Evolutionary conservation across 2,888 invertebrate species (phyloP).

Genomic region (Strigamia crassipes): DNA sequence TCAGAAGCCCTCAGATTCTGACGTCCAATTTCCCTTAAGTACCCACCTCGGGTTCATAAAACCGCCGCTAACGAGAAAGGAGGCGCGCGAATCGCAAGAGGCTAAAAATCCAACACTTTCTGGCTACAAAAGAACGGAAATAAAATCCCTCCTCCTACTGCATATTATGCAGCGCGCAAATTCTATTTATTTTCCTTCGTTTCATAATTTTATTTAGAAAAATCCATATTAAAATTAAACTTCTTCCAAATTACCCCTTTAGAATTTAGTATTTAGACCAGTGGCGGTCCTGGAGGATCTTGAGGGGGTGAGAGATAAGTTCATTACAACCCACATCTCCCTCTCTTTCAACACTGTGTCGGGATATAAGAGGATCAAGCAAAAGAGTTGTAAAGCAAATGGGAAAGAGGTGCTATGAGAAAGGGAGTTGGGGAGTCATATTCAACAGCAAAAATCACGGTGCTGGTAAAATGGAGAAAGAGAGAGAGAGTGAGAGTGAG

Average conservation of each 20-base stretch:
- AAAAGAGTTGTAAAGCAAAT: constrained; percentile 25
- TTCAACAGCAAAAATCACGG: constrained; percentile 19
- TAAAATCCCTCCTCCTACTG: constrained; percentile 1
- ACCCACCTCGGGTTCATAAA: constrained; percentile 45
- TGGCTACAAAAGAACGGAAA: not conserved
- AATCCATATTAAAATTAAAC: not conserved
- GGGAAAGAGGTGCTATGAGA: constrained; percentile 7
- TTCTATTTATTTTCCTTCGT: not conserved
- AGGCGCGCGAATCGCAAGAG: not conserved
- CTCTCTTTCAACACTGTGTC: constrained; percentile 18
- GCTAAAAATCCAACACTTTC: not conserved
- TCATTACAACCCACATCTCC: constrained; percentile 7
- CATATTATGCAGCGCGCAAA: not conserved
- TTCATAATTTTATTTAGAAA: not conserved
- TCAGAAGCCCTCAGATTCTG: constrained; percentile 43
- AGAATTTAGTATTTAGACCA: too few species aligned
- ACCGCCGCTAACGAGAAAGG: constrained; percentile 35
- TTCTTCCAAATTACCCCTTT: not conserved
- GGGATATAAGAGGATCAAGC: constrained; percentile 20
- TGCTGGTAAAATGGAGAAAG: constrained; percentile 14
- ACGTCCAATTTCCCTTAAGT: constrained; percentile 45
- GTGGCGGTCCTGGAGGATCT: not conserved
- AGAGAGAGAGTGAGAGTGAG: not conserved
- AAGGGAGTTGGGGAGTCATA: not conserved
- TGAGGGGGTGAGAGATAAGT: not conserved